phyloP scores from a whole-genome alignment of 1,140 invertebrate species.

The Dufourea novaeangliae region DNA sequence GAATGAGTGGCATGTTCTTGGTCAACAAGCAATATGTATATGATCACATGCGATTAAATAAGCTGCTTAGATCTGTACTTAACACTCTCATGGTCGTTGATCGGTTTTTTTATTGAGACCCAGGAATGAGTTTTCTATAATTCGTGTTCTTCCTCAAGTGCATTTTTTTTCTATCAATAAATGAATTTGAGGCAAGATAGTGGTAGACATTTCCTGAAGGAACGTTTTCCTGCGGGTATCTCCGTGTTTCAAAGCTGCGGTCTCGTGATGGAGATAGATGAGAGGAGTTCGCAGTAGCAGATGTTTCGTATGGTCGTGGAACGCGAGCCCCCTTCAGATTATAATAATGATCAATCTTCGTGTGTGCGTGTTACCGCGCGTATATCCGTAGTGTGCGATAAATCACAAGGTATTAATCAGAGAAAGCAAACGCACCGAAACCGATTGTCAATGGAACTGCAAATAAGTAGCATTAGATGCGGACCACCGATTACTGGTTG shows the following conservation, averaged over 20 bases:
- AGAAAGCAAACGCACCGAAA: slow-evolving; percentile 8
- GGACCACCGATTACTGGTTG: no score
- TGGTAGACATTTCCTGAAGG: no score
- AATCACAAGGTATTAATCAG: slow-evolving; percentile 34
- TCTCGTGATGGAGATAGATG: slow-evolving; percentile 46
- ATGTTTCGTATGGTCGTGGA: slow-evolving; percentile 27
- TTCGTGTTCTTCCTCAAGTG: no score
- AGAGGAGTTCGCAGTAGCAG: slow-evolving; percentile 49
- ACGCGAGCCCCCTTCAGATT: slow-evolving; percentile 21
- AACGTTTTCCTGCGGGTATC: slow-evolving; percentile 20
- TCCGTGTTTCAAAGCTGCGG: slow-evolving; percentile 34
- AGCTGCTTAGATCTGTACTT: no score
- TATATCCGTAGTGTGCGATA: slow-evolving; percentile 23
- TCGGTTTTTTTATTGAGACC: no score
- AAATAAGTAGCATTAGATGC: background rate
- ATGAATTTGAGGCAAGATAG: no score
- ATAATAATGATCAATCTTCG: slow-evolving; percentile 55
- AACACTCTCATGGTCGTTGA: no score
- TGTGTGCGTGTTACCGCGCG: slow-evolving; percentile 4
- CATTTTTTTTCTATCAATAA: no score
- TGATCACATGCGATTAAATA: no score
- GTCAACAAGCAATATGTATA: no score
- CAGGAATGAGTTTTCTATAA: no score
- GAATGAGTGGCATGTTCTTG: no score
- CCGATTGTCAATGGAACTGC: slow-evolving; percentile 22